Base-by-base conservation (phyloP, 2,113 vertebrate genomes). In the Semnornis frantzii region DNA sequence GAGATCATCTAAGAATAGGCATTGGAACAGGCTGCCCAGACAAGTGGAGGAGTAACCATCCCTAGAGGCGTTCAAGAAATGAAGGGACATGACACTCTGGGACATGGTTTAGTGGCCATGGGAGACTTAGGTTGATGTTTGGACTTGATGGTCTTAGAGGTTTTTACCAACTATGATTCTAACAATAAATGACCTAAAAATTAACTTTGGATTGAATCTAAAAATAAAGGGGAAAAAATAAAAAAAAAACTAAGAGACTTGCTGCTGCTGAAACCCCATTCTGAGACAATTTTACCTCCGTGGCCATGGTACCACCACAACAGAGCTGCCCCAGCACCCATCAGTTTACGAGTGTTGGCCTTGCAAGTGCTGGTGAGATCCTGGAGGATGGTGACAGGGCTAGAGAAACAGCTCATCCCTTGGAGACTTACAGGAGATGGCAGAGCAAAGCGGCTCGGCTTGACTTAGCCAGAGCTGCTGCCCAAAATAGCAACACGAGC, bases 241-340 rank as follows among this genome's bases (percentile, higher is more conserved):
- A 25, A 16, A 30, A 17, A 25, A 16, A 30, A 28, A 28, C 6
- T 11, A 28, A 28, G 27, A 55, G 14, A 57, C 28, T 57, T 57
- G 55, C 28, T 31, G 27, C 55, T 57, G 55, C 27, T 57, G 28
- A 16, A 57, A 57, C 15, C 50, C 23, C 24, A 18, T 15, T 5
- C 0, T 2, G 63, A 34, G 65, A 6, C n/a, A 1, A 16, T 33
- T 13, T 24, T 27, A 44, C 42, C 68, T 12, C 28, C 1, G 6
- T 0, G 44, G 74, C 46, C 2, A 2, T 6, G 19, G 62, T 2
- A 3, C 10, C 9, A 1, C 8, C 63, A 1, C 2, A 3, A 57
- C 33, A 10, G 31, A 34, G 85, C 66, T 75, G 70, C 81, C 28
- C 6, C 57, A 37, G 78, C 52, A 44, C 33, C 77, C 66, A 18